A percentile compares a stretch with the other conserved stretches of the same genome.
Evolutionary conservation across 2,797 vertebrate genomes (phyloP).

Genomic region (Lutjanus argentimaculatus): DNA sequence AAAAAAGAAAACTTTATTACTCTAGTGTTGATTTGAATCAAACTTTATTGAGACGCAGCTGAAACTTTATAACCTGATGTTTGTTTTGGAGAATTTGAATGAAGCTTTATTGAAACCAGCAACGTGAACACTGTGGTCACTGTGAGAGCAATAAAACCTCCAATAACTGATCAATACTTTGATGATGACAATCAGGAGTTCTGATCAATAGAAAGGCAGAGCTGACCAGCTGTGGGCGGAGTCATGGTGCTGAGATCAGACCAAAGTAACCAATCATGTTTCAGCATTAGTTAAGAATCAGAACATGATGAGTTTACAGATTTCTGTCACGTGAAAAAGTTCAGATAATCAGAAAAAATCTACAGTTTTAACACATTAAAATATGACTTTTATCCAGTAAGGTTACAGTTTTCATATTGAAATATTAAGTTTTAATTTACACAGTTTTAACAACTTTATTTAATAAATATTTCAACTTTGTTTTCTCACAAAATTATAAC

Average conservation of each 20-base stretch:
- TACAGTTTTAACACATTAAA: too few relatives aligned
- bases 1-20: neutral
- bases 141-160: slow-evolving; percentile 69
- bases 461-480: too few relatives aligned
- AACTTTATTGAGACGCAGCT: slow-evolving; percentile 50
- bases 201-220: slow-evolving; percentile 36
- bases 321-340: too few relatives aligned
- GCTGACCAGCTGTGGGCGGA: slow-evolving; percentile 28
- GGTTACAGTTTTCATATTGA: too few relatives aligned
- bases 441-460: too few relatives aligned
- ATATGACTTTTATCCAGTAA: too few relatives aligned
- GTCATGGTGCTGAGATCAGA: neutral
- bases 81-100: slow-evolving; percentile 7
- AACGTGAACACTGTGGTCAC: slow-evolving; percentile 46
- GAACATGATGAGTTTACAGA: too few relatives aligned
- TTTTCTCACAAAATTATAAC: too few relatives aligned
- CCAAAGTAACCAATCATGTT: neutral
- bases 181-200: slow-evolving; percentile 60
- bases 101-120: slow-evolving; percentile 64
- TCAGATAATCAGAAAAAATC: too few relatives aligned
- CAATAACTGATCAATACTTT: slow-evolving; percentile 40
- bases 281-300: neutral
- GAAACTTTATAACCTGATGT: slow-evolving; percentile 24
- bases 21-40: slow-evolving; percentile 26
- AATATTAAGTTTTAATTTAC: too few relatives aligned